Conservation (phyloP, 2,888 invertebrate genomes). For the Drosophila limbata region DNA sequence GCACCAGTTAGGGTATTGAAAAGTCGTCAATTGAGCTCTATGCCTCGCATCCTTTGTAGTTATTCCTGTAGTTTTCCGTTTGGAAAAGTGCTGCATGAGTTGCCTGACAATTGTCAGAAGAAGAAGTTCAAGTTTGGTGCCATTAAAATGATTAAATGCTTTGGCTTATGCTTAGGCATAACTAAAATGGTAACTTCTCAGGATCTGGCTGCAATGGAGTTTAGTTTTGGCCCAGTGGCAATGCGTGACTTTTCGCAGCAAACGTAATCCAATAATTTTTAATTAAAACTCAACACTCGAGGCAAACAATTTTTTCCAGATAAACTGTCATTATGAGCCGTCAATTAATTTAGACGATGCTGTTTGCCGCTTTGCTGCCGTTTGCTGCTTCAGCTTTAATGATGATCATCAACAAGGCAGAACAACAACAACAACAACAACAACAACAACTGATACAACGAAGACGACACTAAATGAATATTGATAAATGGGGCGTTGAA, state of each 20-base stretch:
- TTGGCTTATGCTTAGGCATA: constrained; percentile 83
- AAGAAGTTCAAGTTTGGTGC: constrained; percentile 52
- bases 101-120: constrained; percentile 68
- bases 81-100: constrained; percentile 34
- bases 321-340: constrained; percentile 82
- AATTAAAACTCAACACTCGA: constrained; percentile 81
- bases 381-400: constrained; percentile 74
- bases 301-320: constrained; percentile 80
- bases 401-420: constrained; percentile 68
- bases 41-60: background rate
- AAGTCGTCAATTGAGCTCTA: background rate
- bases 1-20: constrained; percentile 1
- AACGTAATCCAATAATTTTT: constrained; percentile 80
- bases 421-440: constrained; percentile 27
- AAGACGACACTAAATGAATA: constrained; percentile 83
- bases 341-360: constrained; percentile 81
- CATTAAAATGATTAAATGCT: constrained; percentile 84
- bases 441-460: constrained; percentile 60
- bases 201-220: background rate
- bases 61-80: constrained; percentile 15
- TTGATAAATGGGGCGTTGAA: constrained; percentile 84
- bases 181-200: constrained; percentile 64
- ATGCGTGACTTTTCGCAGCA: constrained; percentile 68
- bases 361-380: constrained; percentile 26
- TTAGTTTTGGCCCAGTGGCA: constrained; percentile 33